Evolutionary conservation across 2,888 invertebrate species (phyloP).

Genomic region (Scrobipalpa costella): DNA sequence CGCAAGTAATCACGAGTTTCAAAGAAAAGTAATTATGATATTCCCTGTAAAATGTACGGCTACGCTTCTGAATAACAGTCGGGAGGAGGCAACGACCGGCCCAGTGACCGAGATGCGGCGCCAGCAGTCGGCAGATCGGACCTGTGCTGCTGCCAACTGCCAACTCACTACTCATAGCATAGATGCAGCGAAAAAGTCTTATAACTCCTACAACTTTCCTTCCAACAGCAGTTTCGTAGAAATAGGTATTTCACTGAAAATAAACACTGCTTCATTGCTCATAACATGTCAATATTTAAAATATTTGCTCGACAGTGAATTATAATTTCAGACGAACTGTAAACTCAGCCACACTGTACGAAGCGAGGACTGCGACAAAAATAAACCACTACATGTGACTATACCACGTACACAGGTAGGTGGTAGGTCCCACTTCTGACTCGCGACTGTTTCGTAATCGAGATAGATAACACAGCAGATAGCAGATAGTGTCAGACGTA

Average conservation of each 20-base stretch:
- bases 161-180: neutral
- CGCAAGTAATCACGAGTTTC: neutral
- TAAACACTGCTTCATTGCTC: too few species aligned
- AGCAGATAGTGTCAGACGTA: neutral
- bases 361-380: neutral
- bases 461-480: slow-evolving; percentile 5
- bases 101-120: slow-evolving; percentile 62
- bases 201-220: neutral
- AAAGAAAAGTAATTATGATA: neutral
- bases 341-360: neutral
- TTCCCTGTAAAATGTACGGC: slow-evolving; percentile 7
- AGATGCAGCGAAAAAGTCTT: neutral
- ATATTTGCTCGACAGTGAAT: too few species aligned
- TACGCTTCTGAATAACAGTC: slow-evolving; percentile 7
- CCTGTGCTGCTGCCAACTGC: slow-evolving; percentile 9
- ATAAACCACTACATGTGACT: slow-evolving; percentile 4
- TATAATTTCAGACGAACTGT: too few species aligned
- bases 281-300: too few species aligned
- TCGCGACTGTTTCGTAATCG: slow-evolving; percentile 10
- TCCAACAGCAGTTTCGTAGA: neutral
- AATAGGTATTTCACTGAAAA: too few species aligned
- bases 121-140: slow-evolving; percentile 40
- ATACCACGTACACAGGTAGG: neutral
- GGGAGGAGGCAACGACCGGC: slow-evolving; percentile 62
- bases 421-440: slow-evolving; percentile 8